Evolutionary conservation across 2,113 vertebrate species (phyloP).

Genomic region (Spermophilus dauricus): DNA sequence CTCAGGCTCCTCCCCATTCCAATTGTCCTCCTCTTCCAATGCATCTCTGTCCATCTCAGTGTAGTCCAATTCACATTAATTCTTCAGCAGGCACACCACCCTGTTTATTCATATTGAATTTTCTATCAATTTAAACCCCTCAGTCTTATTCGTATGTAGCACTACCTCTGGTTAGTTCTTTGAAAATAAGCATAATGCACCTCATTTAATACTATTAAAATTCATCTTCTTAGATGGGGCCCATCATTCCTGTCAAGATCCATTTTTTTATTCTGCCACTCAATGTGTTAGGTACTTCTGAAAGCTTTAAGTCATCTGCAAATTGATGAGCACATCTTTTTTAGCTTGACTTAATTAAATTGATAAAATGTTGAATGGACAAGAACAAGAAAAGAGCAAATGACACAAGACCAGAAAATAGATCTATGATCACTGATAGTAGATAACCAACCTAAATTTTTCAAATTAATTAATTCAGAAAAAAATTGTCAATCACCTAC

Average conservation of each 20-base stretch:
- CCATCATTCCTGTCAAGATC: background rate
- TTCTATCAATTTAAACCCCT: background rate
- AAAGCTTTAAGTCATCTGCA: background rate
- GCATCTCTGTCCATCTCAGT: background rate
- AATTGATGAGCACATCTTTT: background rate
- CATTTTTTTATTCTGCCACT: background rate
- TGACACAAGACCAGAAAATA: background rate
- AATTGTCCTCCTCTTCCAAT: background rate
- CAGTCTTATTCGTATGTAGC: background rate
- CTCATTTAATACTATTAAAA: background rate
- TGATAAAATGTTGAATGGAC: background rate
- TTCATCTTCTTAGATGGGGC: background rate
- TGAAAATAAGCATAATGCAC: background rate
- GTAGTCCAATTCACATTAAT: background rate
- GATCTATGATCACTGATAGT: background rate
- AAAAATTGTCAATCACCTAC: background rate
- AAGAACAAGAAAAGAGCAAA: background rate
- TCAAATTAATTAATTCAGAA: background rate
- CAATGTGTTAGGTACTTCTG: background rate
- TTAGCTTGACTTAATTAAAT: background rate
- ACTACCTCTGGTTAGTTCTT: background rate
- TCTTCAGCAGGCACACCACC: background rate
- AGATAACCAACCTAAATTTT: background rate
- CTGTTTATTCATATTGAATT: background rate
- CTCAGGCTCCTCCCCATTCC: background rate